A percentile compares a stretch with the other conserved stretches of the same genome.
Evolutionary conservation across 2,113 vertebrate species (phyloP).

Genomic region (Coptodon bakossiorum): DNA sequence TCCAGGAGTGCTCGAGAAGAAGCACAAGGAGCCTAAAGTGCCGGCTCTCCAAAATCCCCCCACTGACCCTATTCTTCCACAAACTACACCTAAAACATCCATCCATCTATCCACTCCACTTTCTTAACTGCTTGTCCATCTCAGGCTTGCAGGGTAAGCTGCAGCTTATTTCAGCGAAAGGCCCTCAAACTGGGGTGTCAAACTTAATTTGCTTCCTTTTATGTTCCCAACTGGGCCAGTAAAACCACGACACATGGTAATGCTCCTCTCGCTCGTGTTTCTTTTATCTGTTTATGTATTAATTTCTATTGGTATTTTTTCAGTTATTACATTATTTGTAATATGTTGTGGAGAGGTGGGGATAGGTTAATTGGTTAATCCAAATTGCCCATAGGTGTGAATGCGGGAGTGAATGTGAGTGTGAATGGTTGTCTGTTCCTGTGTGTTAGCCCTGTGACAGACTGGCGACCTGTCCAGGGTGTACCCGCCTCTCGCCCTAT

Average conservation of each 20-base stretch:
- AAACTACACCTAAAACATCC: background rate
- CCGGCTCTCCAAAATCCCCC: fast-evolving
- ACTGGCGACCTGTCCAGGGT: too few species aligned
- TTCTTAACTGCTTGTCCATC: background rate
- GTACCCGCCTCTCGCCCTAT: too few species aligned
- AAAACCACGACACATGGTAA: background rate
- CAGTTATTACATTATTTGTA: background rate
- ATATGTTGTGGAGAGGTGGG: background rate
- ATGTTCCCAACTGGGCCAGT: background rate
- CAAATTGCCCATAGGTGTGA: too few species aligned
- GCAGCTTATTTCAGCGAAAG: background rate
- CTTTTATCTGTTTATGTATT: background rate
- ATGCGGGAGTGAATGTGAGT: too few species aligned
- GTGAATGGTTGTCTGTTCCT: too few species aligned
- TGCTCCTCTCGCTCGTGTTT: background rate
- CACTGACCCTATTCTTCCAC: background rate
- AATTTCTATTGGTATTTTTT: background rate
- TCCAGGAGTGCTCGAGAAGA: fast-evolving
- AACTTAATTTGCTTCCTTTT: background rate
- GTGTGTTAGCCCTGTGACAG: too few species aligned
- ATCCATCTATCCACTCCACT: background rate
- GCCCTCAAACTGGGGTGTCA: background rate
- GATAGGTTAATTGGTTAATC: too few species aligned
- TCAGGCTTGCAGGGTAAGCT: background rate
- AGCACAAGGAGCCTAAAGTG: fast-evolving